Base-by-base conservation (phyloP, 2,113 vertebrate genomes). In the Sinocyclocheilus anophthalmus region DNA sequence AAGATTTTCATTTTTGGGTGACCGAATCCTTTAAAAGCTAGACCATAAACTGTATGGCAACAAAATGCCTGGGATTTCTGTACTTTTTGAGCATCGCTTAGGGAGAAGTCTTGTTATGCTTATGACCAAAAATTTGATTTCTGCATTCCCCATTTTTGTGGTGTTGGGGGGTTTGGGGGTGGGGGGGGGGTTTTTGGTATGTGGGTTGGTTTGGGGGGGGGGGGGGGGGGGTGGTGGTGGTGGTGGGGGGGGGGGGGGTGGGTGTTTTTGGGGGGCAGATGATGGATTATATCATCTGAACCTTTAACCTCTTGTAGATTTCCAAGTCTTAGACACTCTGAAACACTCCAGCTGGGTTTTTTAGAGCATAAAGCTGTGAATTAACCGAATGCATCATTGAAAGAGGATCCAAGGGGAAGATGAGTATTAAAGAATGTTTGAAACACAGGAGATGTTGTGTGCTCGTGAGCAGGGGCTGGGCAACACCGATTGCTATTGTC, bases 201-300 rank as follows among this genome's bases (percentile, higher is more conserved):
- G n/a, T n/a, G n/a, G n/a, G n/a, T n/a, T n/a, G n/a, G n/a, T n/a
- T n/a, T n/a, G n/a, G n/a, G n/a, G n/a, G n/a, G n/a, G n/a, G n/a
- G n/a, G n/a, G n/a, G n/a, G n/a, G n/a, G n/a, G n/a, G n/a, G n/a
- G n/a, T n/a, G n/a, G n/a, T n/a, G n/a, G n/a, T n/a, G n/a, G n/a
- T n/a, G n/a, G n/a, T n/a, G n/a, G n/a, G n/a, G n/a, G n/a, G n/a
- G n/a, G n/a, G n/a, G n/a, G n/a, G n/a, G n/a, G n/a, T n/a, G n/a
- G n/a, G n/a, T n/a, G n/a, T n/a, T n/a, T n/a, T n/a, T n/a, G n/a
- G n/a, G n/a, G n/a, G n/a, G 3, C 80, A 82, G 80, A 82, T 82
- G 59, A 82, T 82, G 80, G 61, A 69, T 82, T 82, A 67, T 50
- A 30, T 82, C 59, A 82, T 69, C 42, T 65, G 69, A 69, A 82